Evolutionary conservation across 2,797 vertebrate genomes (phyloP), one percentile per base, ranked within the genome.

Genomic region (Aldrovandia affinis): DNA sequence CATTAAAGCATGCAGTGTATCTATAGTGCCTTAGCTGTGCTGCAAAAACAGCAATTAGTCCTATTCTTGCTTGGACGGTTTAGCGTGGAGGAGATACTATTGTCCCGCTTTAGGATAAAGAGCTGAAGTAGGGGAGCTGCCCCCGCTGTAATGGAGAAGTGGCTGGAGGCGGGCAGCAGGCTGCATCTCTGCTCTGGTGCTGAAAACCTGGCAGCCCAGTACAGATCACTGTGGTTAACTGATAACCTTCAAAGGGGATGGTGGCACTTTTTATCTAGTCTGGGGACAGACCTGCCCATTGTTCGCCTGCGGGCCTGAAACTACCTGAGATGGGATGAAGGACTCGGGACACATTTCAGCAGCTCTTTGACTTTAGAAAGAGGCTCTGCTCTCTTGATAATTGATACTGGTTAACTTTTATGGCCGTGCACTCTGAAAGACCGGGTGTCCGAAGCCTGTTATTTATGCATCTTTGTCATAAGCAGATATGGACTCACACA

Each of bases 391-490:
- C 91, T 93, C 91, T 93, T 95, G 95, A 96, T 94, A 96, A 96
- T 93, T 96, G 95, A 96, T 96, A 96, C 94, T 94, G 91, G 92
- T 96, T 94, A 93, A 93, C 89, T 95, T 95, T 96, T 96, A 96
- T 95, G 93, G 93, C 84, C 92, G 89, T 90, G 89, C 91, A 90
- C 91, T 94, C 92, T 94, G 92, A 95, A 95, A 92, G 92, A 92
- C 88, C 85, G 85, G 88, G 92, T 94, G 94, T 95, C 94, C 93
- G 91, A 83, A 84, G 82, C 87, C 89, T 88, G 90, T 91, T 94
- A 93, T 90, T 86, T 88, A 89, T 89, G 83, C 83, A 73, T 85
- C 79, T 88, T 89, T 81, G 86, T 78, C 81, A 86, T 83, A 81
- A 81, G 52, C 65, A 87, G 68, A 86, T 83, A 87, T 85, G 47